Percentiles rank a stretch among this genome's conserved stretches.
phyloP scores from a whole-genome alignment of 2,113 vertebrate species.

The Saccopteryx bilineata region DNA sequence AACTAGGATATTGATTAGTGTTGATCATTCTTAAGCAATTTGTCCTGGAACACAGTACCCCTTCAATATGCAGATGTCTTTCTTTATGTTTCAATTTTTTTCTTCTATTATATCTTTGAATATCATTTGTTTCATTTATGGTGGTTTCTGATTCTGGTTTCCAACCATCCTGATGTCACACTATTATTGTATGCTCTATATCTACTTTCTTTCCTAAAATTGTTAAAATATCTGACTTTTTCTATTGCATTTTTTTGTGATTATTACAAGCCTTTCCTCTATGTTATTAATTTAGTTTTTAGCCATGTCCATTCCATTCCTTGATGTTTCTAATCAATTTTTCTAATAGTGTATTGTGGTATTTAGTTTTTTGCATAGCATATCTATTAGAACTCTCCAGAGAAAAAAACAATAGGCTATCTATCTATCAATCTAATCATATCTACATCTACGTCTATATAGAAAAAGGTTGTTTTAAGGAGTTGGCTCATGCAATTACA shows the following conservation, averaged over 20 bases:
- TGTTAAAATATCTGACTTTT: background rate
- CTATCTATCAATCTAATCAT: background rate
- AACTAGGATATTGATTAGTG: background rate
- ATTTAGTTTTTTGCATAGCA: background rate
- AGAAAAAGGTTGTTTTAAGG: background rate
- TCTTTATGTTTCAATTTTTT: background rate
- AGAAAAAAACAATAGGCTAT: background rate
- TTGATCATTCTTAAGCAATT: background rate
- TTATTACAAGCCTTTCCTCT: background rate
- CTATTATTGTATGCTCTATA: background rate
- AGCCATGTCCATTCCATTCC: background rate
- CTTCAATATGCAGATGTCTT: background rate
- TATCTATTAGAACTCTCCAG: background rate
- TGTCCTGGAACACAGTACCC: background rate
- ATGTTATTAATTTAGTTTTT: constrained; percentile 18
- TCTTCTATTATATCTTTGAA: background rate
- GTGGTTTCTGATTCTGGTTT: background rate
- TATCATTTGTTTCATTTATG: background rate
- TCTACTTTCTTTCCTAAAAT: background rate
- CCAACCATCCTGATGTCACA: background rate
- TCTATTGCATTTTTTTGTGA: background rate
- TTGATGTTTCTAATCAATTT: background rate
- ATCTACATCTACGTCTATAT: background rate
- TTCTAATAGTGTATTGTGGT: background rate
- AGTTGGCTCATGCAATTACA: background rate